Conservation (phyloP, 2,113 vertebrate genomes). For the Colius striatus region DNA sequence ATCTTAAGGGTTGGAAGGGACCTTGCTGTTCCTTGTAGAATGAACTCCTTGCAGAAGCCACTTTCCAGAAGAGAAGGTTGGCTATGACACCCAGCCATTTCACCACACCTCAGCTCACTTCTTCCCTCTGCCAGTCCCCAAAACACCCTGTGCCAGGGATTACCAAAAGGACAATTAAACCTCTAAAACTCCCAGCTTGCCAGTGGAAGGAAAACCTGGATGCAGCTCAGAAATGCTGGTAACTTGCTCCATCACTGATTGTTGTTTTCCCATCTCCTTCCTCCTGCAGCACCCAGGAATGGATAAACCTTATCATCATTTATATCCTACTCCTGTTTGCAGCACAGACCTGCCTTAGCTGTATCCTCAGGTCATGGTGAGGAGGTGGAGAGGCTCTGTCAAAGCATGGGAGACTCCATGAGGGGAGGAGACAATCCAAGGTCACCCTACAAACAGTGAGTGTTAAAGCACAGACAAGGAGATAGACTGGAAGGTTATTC, state of each 20-base stretch:
- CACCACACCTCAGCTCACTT: background rate
- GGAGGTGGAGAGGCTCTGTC: background rate
- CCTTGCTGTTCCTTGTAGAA: too few relatives aligned
- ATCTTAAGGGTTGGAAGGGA: too few relatives aligned
- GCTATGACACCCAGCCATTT: background rate
- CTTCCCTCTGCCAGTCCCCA: background rate
- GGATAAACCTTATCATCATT: background rate
- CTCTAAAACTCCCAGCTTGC: fast-evolving
- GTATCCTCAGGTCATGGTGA: background rate
- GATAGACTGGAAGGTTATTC: background rate
- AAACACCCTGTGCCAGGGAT: background rate
- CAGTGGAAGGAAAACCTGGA: background rate
- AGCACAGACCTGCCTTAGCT: background rate
- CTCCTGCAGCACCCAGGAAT: background rate
- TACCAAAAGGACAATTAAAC: background rate
- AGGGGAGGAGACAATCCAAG: background rate
- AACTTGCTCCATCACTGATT: background rate
- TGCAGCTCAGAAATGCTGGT: background rate
- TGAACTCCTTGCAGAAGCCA: too few relatives aligned
- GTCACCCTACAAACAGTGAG: background rate
- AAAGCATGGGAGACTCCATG: background rate
- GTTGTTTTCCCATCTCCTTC: background rate
- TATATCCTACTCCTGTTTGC: background rate
- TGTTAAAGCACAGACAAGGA: background rate
- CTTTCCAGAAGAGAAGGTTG: background rate